Percentiles rank a stretch among this genome's conserved stretches.
These are phyloP conservation scores for Pogonomyrmex barbatus DNA, from an alignment of 1,140 invertebrate genomes.

Conservation along the genomic window DNA sequence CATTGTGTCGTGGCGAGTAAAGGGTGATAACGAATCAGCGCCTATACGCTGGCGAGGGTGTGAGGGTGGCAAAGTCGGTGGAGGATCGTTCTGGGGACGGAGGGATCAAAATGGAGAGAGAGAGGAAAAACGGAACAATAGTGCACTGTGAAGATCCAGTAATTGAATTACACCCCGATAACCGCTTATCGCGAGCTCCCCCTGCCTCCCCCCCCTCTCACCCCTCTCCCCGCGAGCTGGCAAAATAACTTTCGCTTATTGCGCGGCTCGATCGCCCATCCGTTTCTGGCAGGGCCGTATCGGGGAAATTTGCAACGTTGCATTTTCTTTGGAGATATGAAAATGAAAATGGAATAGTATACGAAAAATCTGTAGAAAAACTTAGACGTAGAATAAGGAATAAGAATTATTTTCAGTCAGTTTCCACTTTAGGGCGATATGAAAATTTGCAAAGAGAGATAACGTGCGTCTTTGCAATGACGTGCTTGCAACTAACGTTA, in stretches of 20 bases:
- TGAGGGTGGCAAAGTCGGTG: conserved; percentile 51
- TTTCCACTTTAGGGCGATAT: no score
- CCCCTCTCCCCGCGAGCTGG: conserved; percentile 32
- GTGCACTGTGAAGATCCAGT: conserved; percentile 82
- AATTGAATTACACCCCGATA: conserved; percentile 84
- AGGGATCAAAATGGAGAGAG: conserved; percentile 47
- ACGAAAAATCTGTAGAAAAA: not conserved
- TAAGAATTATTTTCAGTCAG: no score
- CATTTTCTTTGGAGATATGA: not conserved
- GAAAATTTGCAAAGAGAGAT: no score
- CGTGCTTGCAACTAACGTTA: no score
- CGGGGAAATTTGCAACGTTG: conserved; percentile 33
- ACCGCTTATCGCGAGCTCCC: conserved; percentile 79
- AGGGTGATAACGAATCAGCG: conserved; percentile 82
- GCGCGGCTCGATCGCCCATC: conserved; percentile 52
- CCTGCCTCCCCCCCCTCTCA: not conserved
- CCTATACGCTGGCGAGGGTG: conserved; percentile 44
- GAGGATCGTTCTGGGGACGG: conserved; percentile 24
- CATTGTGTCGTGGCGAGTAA: conserved; percentile 78
- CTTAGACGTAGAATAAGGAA: not conserved
- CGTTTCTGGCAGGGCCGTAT: conserved; percentile 33
- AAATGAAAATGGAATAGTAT: not conserved
- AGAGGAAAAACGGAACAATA: conserved; percentile 80
- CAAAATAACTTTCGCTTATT: conserved; percentile 70
- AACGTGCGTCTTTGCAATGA: no score